Evolutionary conservation across 2,888 invertebrate species (phyloP).

Genomic region (Eutolmus rufibarbis): DNA sequence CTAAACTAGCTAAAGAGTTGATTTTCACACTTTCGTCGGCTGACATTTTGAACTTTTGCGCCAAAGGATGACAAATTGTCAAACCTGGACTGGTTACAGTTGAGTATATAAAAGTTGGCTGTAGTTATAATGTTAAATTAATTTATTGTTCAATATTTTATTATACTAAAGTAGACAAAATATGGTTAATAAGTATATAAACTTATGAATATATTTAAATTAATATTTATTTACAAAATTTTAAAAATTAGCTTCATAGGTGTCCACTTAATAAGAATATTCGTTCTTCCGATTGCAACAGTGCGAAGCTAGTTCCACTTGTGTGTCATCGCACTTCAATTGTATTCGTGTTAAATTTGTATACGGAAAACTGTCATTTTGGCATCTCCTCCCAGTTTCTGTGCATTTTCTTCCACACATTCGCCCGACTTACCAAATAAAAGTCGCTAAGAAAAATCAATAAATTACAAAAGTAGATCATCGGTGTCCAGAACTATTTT

Average conservation of each 20-base stretch:
- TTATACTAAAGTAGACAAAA: neutral
- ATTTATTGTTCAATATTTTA: neutral
- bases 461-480: slow-evolving; percentile 41
- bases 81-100: neutral
- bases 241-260: neutral
- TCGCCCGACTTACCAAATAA: slow-evolving; percentile 19
- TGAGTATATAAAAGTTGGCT: neutral
- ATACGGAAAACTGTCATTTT: slow-evolving; percentile 35
- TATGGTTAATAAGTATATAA: neutral
- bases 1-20: slow-evolving; percentile 64
- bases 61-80: neutral
- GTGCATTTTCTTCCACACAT: slow-evolving; percentile 10
- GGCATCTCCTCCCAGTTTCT: slow-evolving; percentile 24
- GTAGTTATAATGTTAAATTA: neutral
- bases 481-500: neutral
- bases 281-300: neutral
- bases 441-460: slow-evolving; percentile 34
- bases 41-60: slow-evolving; percentile 13
- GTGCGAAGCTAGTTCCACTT: neutral
- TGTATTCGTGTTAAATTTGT: slow-evolving; percentile 7
- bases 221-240: neutral
- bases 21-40: slow-evolving; percentile 53
- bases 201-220: neutral
- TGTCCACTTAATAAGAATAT: neutral
- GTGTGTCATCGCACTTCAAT: neutral